Evolutionary conservation across 1,140 invertebrate genomes (phyloP).

Genomic region (Temnothorax nylanderi): DNA sequence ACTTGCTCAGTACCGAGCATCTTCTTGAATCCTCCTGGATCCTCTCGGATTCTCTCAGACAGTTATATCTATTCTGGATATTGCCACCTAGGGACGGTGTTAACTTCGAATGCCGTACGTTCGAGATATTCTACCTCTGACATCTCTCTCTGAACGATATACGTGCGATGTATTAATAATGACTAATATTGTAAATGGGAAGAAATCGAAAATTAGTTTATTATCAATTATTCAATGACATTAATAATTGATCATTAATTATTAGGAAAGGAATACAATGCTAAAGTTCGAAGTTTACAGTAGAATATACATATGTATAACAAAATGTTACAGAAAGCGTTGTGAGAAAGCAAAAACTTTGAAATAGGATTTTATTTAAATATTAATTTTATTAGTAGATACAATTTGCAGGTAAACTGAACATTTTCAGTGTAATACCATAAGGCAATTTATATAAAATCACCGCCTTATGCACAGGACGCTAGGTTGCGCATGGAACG

Average conservation of each 20-base stretch:
- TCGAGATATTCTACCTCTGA: constrained; percentile 35
- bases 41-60: constrained; percentile 50
- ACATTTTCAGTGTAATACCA: not conserved
- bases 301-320: not conserved
- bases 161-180: constrained; percentile 5
- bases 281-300: not conserved
- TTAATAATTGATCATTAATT: constrained; percentile 10
- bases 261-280: not conserved
- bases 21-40: constrained; percentile 54
- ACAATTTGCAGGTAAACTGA: not conserved
- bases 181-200: not conserved
- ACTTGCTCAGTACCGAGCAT: constrained; percentile 60
- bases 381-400: not conserved
- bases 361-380: not conserved
- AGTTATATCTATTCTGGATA: constrained; percentile 59
- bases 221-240: not conserved
- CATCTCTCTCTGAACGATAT: not conserved
- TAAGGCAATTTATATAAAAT: not conserved
- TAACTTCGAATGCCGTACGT: constrained; percentile 42
- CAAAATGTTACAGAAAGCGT: not conserved
- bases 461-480: not conserved
- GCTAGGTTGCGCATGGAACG: not conserved
- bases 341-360: not conserved
- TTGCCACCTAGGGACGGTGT: constrained; percentile 51
- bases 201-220: not conserved